Evolutionary conservation across 1,140 invertebrate genomes (phyloP).

Genomic region (Zaprionus kolodkinae): DNA sequence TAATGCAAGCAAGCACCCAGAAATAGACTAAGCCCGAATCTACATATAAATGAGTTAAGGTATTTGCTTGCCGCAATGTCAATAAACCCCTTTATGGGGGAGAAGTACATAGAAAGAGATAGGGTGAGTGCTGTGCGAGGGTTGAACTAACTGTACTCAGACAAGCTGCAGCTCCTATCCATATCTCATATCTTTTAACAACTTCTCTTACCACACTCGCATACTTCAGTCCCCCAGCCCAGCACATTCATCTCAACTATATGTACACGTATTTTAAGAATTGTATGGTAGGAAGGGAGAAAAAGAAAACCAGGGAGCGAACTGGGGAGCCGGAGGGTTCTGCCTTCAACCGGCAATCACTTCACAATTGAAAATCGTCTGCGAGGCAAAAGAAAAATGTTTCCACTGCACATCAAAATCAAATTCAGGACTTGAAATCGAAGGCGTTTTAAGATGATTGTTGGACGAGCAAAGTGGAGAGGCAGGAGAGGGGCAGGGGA

Average conservation of each 20-base stretch:
- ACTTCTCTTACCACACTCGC: background rate
- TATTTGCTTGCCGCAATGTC: slow-evolving; percentile 55
- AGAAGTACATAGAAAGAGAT: background rate
- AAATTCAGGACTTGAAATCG: slow-evolving; percentile 37
- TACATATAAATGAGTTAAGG: slow-evolving; percentile 47
- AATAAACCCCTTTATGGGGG: slow-evolving; percentile 22
- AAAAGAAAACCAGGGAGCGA: slow-evolving; percentile 30
- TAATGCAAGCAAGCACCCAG: slow-evolving; percentile 38
- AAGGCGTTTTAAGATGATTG: slow-evolving; percentile 60
- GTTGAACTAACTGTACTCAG: too few species aligned
- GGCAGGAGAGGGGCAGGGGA: background rate
- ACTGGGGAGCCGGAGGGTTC: slow-evolving; percentile 38
- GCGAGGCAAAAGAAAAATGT: slow-evolving; percentile 70
- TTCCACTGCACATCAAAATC: slow-evolving; percentile 47
- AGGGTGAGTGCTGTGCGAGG: too few species aligned
- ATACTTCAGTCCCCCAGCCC: background rate
- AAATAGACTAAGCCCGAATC: slow-evolving; percentile 31
- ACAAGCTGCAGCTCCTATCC: background rate
- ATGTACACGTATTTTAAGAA: slow-evolving; percentile 25
- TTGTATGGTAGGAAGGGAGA: slow-evolving; percentile 44
- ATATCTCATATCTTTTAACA: background rate
- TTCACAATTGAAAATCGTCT: slow-evolving; percentile 77
- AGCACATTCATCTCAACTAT: slow-evolving; percentile 21
- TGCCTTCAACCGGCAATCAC: slow-evolving; percentile 26
- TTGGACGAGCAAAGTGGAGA: slow-evolving; percentile 23